Base-by-base conservation (phyloP, 2,888 invertebrate species). In the Spodoptera picta region DNA sequence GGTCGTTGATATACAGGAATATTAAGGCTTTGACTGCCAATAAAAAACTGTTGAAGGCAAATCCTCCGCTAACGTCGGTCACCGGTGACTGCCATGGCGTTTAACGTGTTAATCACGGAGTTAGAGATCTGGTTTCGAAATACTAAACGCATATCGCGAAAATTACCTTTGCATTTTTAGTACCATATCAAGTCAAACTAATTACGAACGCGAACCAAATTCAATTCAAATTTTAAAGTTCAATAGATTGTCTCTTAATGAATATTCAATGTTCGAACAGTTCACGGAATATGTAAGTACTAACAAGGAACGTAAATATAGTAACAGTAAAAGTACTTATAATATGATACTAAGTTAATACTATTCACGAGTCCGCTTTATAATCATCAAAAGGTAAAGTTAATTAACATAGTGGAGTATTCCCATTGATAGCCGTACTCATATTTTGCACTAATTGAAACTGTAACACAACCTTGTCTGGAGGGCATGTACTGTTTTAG, bases 91-190 rank as follows among this genome's bases (percentile, higher is more conserved):
- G n/a, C n/a, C n/a, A n/a, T n/a, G n/a, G n/a, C n/a, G n/a, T n/a
- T n/a, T n/a, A n/a, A n/a, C n/a, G n/a, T n/a, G n/a, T n/a, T n/a
- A 75, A 66, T 66, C 60, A 54, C 48, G 31, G 36, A 50, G 52
- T 61, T 75, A 69, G 70, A 19, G 19, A 19, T 77, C 84, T 82
- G 75, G 81, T 85, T 84, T 80, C 60, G 59, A 84, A 86, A 85
- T 84, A 78, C 77, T 84, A 83, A 68, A 55, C 69, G 51, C 23
- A 65, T 48, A 65, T 52, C 53, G 58, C 58, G 66, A 75, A 80
- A 79, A 65, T 57, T 50, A 65, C 48, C 48, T 60, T 67, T 47
- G 62, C 67, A 75, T 74, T 77, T 65, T 69, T 57, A 49, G 44
- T 57, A 52, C 62, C 61, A 50, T 64, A 58, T 60, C 58, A 65